Base-by-base conservation (phyloP, 2,113 vertebrate genomes). In the Callipepla californica region DNA sequence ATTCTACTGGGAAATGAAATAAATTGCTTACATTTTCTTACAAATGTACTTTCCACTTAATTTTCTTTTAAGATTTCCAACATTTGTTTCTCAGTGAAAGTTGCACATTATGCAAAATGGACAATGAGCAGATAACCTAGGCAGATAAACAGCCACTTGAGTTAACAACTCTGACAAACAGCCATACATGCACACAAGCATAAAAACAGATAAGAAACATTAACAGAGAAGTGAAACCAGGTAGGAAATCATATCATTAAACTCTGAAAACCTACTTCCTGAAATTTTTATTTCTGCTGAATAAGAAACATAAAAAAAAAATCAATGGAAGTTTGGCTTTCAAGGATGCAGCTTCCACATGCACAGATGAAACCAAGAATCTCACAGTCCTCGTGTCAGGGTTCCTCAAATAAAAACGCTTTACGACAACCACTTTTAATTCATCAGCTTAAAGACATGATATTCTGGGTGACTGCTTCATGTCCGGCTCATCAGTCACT, bases 181-280 rank as follows among this genome's bases (percentile, higher is more conserved):
- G 20, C 12, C 47, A 59, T 0, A 0, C 13, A 61, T 17, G 26
- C 69, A 32, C 55, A 51, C 36, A 51, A 5, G 4, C 11, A 65
- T 0, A 65, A 30, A 63, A 73, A 34, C 0, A 36, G 50, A 36
- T n/a, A 84, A 47, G 40, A 13, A 8, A 65, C 26, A 72, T 77
- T 85, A 72, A 40, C 5, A 55, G 8, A 48, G 25, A 47, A 72
- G 12, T 11, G 21, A 80, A 6, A 63, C 23, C 14, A 28, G 26
- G 15, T n/a, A 69, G 32, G 32, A 63, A 25, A n/a, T 2, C 18
- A 32, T 9, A 40, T 23, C 55, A 76, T 12, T 9, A 40, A 75
- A 65, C 13, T 32, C 22, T 47, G 6, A 62, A 83, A 55, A 28
- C 21, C 40, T 42, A 28, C 1, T 0, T 59, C 30, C 36, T 65